A percentile compares a stretch with the other conserved stretches of the same genome.
phyloP scores from a whole-genome alignment of 2,888 invertebrate genomes.

The Harmothoe impar region DNA sequence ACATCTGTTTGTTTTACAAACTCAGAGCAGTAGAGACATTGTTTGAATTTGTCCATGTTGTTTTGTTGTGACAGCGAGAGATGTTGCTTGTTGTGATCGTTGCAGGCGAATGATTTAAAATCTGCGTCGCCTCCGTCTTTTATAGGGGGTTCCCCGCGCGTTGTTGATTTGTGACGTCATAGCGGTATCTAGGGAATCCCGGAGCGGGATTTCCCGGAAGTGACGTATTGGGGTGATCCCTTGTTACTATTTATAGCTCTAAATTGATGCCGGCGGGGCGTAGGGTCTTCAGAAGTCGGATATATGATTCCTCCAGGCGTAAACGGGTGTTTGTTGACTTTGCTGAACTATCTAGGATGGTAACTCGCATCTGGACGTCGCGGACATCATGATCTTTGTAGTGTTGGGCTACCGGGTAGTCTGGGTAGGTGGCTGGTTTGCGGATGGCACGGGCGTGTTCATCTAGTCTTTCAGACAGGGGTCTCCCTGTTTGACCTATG shows the following conservation, averaged over 20 bases:
- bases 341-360: background rate
- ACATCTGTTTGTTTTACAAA: background rate
- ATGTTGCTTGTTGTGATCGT: background rate
- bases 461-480: background rate
- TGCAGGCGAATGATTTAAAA: background rate
- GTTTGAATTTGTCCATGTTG: background rate
- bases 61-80: background rate
- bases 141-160: background rate
- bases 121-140: background rate
- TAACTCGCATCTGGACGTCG: background rate
- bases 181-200: background rate
- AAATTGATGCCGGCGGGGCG: background rate
- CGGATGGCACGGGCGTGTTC: background rate
- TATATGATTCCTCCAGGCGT: background rate
- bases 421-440: background rate
- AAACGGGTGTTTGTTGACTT: background rate
- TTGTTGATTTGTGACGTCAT: background rate
- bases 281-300: background rate
- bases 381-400: slow-evolving; percentile 1
- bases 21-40: background rate
- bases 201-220: background rate
- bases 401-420: background rate
- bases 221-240: background rate
- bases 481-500: background rate
- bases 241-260: background rate